Base-by-base conservation (phyloP, 2,797 vertebrate genomes). In the Ataeniobius toweri region DNA sequence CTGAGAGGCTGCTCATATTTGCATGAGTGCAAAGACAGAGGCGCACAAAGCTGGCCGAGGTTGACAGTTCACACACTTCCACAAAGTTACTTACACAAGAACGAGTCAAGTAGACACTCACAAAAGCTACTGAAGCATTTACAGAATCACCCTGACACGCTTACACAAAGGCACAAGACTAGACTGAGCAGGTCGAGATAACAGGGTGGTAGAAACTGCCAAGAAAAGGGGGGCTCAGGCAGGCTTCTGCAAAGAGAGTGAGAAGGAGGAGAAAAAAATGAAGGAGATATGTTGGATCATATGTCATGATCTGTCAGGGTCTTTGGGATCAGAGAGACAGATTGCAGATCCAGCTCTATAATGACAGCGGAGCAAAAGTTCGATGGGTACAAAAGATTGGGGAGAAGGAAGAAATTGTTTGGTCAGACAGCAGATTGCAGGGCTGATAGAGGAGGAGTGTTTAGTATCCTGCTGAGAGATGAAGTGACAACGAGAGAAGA, bases 1-100 rank as follows among this genome's bases (percentile, higher is more conserved):
- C 83, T 77, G 79, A 81, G 84, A 89, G 76, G 70, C 63, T 16
- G 26, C 65, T 86, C 51, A 78, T 78, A 83, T 88, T 84, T 75
- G 26, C 80, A 86, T 63, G 76, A 82, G 79, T 79, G 82, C 68
- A 67, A 80, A 78, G 76, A 71, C 80, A 80, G 71, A 80, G 75
- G 50, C 44, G 39, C 12, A 79, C 73, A 5, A 70, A 53, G 56
- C 75, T 76, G 83, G 87, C 44, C 18, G 31, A 75, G 71, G 80
- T 50, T 82, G 84, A 83, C 80, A 84, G 80, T 81, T 86, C 67
- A 24, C 78, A 78, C 83, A 56, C 74, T 71, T 50, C n/a, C 48
- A 75, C 75, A 78, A 80, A 80, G 79, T 63, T 74, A 36, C 63
- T 67, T 39, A 51, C 58, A 74, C 74, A 56, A 75, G 31, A 65